Evolutionary conservation across 2,888 invertebrate genomes (phyloP), one percentile per base, ranked within the genome.

Genomic region (Spicauda simplicius): DNA sequence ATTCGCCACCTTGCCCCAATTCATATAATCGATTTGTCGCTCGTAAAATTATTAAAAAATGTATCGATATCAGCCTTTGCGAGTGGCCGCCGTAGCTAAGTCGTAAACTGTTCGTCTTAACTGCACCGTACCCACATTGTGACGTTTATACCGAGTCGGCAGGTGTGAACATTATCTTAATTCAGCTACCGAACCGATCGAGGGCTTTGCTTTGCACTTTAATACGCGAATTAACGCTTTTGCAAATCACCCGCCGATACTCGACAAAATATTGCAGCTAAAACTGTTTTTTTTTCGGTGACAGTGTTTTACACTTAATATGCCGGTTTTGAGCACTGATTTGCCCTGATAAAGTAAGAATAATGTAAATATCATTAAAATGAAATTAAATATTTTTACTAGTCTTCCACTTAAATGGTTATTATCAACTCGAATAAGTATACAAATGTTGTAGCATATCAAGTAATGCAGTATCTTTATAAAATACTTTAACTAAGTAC

Each of bases 91-190:
- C 71, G 72, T 57, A 74, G 80, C 77, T 79, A 76, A 80, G 80
- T 87, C 88, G 83, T 90, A 89, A 90, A 90, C 78, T 77, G 81
- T 74, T 75, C 79, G 80, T 84, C 78, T 82, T 86, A 78, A 89
- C 82, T 83, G 86, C 86, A 80, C 80, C 80, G 79, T 78, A 77
- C 79, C 81, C 80, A 81, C 83, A 83, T 82, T 85, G 87, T 86
- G 90, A 91, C 91, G 87, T 88, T 86, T 86, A 84, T 84, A 84
- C 83, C 79, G 80, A 82, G 75, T 76, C 82, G 79, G 85, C 90
- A 92, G 91, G 92, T 93, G 93, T 88, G 88, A 92, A 90, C 85
- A 90, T 93, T 91, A 93, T 91, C 92, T 92, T 90, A 90, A 91
- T 91, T 88, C 88, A 86, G 85, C 90, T 87, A 87, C 89, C 84